Conservation (phyloP, 1,140 invertebrate species). For the Andricus grossulariae region DNA sequence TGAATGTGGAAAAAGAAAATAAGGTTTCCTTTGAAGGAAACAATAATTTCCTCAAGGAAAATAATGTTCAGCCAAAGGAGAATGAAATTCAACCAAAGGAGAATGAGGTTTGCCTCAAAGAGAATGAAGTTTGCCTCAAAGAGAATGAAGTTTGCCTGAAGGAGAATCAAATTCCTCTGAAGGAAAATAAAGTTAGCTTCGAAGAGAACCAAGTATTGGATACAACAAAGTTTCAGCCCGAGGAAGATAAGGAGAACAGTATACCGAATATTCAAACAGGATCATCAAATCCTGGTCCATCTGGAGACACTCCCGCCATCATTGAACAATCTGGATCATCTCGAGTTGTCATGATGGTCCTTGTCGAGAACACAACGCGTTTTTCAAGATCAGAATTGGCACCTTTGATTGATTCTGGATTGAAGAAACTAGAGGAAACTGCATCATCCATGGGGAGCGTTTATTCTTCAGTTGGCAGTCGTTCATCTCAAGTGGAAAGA, state of each 20-base stretch:
- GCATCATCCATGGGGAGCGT: background rate
- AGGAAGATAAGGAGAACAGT: conserved; percentile 14
- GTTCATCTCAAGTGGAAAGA: background rate
- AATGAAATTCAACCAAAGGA: background rate
- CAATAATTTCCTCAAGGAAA: too few species aligned
- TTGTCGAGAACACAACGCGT: conserved; percentile 56
- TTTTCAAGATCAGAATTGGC: conserved; percentile 49
- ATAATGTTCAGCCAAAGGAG: too few species aligned
- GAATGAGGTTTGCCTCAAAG: background rate
- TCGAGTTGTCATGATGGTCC: conserved; percentile 65
- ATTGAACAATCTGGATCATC: conserved; percentile 39
- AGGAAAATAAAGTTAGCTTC: background rate
- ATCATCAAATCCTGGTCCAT: background rate
- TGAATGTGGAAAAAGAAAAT: background rate
- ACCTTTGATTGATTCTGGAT: conserved; percentile 61
- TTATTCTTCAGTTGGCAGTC: background rate
- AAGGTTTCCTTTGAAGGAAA: background rate
- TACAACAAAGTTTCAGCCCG: background rate
- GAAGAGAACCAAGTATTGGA: background rate
- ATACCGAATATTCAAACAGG: background rate
- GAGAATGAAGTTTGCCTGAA: background rate
- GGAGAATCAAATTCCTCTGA: too few species aligned
- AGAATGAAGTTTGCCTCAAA: too few species aligned
- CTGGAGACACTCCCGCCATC: background rate
- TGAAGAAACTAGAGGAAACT: conserved; percentile 61